These are phyloP conservation scores for Drosophila borealis DNA, from an alignment of 2,888 invertebrate species.

Conservation along the genomic window DNA sequence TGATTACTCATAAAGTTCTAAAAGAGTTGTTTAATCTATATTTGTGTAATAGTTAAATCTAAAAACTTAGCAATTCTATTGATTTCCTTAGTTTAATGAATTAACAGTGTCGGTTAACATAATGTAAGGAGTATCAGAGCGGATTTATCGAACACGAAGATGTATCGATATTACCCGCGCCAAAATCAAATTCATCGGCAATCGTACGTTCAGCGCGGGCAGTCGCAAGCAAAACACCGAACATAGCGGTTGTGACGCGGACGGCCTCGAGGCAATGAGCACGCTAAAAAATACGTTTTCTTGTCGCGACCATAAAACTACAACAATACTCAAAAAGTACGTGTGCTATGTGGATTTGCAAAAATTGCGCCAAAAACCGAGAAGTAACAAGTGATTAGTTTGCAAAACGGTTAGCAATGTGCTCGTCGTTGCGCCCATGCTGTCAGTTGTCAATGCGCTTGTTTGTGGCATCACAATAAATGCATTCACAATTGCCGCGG, in stretches of 20 bases:
- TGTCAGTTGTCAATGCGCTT: constrained; percentile 26
- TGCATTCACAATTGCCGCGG: constrained; percentile 43
- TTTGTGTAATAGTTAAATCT: no score
- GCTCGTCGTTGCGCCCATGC: constrained; percentile 9
- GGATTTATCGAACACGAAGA: constrained; percentile 1
- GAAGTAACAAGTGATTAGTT: constrained; percentile 37
- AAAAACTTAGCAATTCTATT: no score
- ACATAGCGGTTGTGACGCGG: constrained; percentile 32
- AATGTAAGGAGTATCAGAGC: not conserved
- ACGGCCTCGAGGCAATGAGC: not conserved
- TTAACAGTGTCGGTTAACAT: constrained; percentile 24
- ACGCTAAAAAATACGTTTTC: constrained; percentile 21
- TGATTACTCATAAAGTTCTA: no score
- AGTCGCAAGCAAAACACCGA: constrained; percentile 45
- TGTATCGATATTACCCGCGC: constrained; percentile 37
- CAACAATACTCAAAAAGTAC: constrained; percentile 26
- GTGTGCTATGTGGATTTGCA: constrained; percentile 17
- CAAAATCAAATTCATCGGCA: constrained; percentile 30
- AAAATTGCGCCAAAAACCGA: constrained; percentile 44
- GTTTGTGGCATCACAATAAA: constrained; percentile 29
- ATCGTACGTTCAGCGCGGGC: constrained; percentile 9
- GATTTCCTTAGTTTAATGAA: not conserved
- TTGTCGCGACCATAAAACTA: constrained; percentile 23
- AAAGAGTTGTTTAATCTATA: no score
- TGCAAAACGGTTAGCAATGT: constrained; percentile 36